phyloP scores from a whole-genome alignment of 2,113 vertebrate species.

The Microcebus lehilahytsara region DNA sequence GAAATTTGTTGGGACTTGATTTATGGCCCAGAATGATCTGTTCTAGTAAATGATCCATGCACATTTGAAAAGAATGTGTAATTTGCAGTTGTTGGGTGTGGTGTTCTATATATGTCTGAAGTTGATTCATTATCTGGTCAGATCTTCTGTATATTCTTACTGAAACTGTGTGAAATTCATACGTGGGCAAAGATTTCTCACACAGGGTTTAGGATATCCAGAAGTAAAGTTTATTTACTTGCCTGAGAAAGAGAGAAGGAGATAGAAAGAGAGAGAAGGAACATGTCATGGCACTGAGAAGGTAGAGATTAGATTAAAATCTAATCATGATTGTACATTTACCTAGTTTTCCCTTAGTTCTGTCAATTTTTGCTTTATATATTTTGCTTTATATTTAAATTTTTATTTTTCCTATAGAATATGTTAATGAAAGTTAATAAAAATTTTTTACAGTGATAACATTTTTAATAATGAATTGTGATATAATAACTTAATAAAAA shows the following conservation, averaged over 20 bases:
- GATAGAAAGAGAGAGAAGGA: too few relatives aligned
- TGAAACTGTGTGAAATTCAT: too few relatives aligned
- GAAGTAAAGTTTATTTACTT: too few relatives aligned
- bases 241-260: too few relatives aligned
- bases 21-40: not conserved
- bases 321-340: not conserved
- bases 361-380: not conserved
- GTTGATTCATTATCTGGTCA: not conserved
- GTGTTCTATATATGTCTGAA: not conserved
- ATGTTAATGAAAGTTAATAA: not conserved
- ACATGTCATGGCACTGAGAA: too few relatives aligned
- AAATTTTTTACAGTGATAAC: not conserved
- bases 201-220: too few relatives aligned
- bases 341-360: not conserved
- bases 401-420: not conserved
- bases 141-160: not conserved
- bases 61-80: not conserved
- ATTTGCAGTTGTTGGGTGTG: conserved; percentile 2
- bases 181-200: too few relatives aligned
- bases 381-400: conserved; percentile 35
- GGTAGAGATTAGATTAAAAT: not conserved
- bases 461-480: not conserved
- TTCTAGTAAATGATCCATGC: not conserved
- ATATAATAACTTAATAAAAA: not conserved
- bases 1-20: not conserved